These are phyloP conservation scores for Anas platyrhynchos DNA, from an alignment of 2,113 vertebrate genomes.

Conservation along the genomic window DNA sequence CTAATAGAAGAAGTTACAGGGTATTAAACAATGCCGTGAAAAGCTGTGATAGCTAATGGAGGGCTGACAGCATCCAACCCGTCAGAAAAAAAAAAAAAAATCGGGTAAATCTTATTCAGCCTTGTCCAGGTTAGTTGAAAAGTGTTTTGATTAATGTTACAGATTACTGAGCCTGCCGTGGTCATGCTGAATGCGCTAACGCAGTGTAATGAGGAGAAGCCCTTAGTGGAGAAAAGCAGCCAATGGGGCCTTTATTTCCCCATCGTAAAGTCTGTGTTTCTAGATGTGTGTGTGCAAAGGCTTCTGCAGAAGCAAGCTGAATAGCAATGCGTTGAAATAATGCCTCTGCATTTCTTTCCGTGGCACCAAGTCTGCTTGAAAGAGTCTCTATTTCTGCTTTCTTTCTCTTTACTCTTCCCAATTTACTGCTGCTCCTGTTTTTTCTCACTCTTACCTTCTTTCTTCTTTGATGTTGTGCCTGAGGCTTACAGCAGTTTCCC, in stretches of 20 bases:
- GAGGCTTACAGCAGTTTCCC: slow-evolving; percentile 48
- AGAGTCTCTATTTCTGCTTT: slow-evolving; percentile 25
- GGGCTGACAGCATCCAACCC: background rate
- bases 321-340: background rate
- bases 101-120: slow-evolving; percentile 5
- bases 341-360: background rate
- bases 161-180: background rate
- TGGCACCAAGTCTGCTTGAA: background rate
- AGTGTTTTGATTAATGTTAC: slow-evolving; percentile 31
- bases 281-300: background rate
- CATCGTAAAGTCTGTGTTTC: slow-evolving; percentile 13
- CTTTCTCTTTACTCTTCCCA: slow-evolving; percentile 31
- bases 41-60: background rate
- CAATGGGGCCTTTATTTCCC: slow-evolving; percentile 28
- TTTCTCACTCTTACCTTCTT: slow-evolving; percentile 43
- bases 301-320: slow-evolving; percentile 30
- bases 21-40: background rate
- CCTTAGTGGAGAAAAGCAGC: slow-evolving; percentile 7
- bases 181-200: background rate
- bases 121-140: background rate
- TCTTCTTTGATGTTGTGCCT: slow-evolving; percentile 56
- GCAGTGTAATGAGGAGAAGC: slow-evolving; percentile 23
- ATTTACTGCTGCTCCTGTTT: slow-evolving; percentile 56
- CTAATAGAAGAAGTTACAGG: background rate
- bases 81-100: background rate